Base-by-base conservation (phyloP, 1,140 invertebrate species). In the silkworm (Bombyx mori) region DNA sequence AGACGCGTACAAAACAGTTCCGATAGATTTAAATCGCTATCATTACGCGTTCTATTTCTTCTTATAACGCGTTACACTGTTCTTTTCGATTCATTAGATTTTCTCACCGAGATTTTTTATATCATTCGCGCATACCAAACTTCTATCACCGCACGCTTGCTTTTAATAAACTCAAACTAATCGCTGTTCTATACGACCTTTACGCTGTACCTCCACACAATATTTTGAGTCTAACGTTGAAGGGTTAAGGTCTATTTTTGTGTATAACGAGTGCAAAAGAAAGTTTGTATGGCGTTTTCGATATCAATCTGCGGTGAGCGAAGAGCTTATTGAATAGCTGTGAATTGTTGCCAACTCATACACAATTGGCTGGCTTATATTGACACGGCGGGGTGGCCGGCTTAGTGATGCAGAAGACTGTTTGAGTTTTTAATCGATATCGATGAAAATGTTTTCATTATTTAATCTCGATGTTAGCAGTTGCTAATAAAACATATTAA, bases 321-420 rank as follows among this genome's bases (percentile, higher is more conserved):
- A 69, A 72, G 66, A 68, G 68, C 60, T 75, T 79, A 82, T 79
- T 84, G 79, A 79, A 82, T 80, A 80, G 72, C 72, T 58, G 65
- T 67, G 70, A 75, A 79, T 69, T 70, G 68, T 70, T 69, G 68
- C 65, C 68, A 66, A 73, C 60, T 76, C 70, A 72, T 76, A 73
- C 71, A 79, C 77, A 81, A 79, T 80, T 79, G 73, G 74, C 62
- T 62, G 63, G 61, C 65, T 70, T 65, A 72, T 75, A 76, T 71
- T 70, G 68, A 70, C 79, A 62, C 81, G 67, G 71, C 76, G 71
- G 81, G 81, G 75, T 66, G 62, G 67, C 79, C 57, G 44, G 35
- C 53, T 57, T 71, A 73, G 73, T 63, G 71, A 76, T 66, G 73
- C 66, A 66, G 62, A 58, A 52, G 49, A 59, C 51, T 53, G 52